Evolutionary conservation across 2,888 invertebrate species (phyloP).

Genomic region (Drosophila subquinaria): DNA sequence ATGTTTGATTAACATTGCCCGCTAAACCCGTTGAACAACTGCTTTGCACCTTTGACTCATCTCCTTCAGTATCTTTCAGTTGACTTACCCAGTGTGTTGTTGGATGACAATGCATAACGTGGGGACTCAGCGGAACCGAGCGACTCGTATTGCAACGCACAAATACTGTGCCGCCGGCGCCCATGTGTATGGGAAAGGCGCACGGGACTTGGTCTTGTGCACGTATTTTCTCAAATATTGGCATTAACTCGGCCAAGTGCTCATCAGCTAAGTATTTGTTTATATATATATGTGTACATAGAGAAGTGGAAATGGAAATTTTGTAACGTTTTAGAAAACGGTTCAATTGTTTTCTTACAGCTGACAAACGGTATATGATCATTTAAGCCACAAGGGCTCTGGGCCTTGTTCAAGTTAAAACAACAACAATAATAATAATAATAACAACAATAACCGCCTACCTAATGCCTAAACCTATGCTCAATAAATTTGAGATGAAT

Average conservation of each 20-base stretch:
- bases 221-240: slow-evolving; percentile 96
- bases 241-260: slow-evolving; percentile 97
- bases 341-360: slow-evolving; percentile 16
- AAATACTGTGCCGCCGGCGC: slow-evolving; percentile 89
- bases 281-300: slow-evolving; percentile 11
- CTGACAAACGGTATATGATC: slow-evolving; percentile 82
- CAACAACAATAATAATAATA: slow-evolving; percentile 25
- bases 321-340: slow-evolving; percentile 31
- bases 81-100: slow-evolving; percentile 88
- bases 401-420: background rate
- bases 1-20: slow-evolving; percentile 25
- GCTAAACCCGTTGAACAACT: slow-evolving; percentile 20
- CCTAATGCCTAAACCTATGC: slow-evolving; percentile 40
- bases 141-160: slow-evolving; percentile 88
- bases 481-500: slow-evolving; percentile 4
- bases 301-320: slow-evolving; percentile 38
- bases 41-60: slow-evolving; percentile 13
- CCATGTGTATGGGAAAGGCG: slow-evolving; percentile 96
- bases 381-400: slow-evolving; percentile 72
- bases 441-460: slow-evolving; percentile 32
- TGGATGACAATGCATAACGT: slow-evolving; percentile 89
- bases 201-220: slow-evolving; percentile 96
- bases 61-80: slow-evolving; percentile 4
- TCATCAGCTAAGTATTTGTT: slow-evolving; percentile 90
- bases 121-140: slow-evolving; percentile 88